Evolutionary conservation across 2,113 vertebrate species (phyloP), one percentile per base, ranked within the genome.

Genomic region (Anhinga anhinga): DNA sequence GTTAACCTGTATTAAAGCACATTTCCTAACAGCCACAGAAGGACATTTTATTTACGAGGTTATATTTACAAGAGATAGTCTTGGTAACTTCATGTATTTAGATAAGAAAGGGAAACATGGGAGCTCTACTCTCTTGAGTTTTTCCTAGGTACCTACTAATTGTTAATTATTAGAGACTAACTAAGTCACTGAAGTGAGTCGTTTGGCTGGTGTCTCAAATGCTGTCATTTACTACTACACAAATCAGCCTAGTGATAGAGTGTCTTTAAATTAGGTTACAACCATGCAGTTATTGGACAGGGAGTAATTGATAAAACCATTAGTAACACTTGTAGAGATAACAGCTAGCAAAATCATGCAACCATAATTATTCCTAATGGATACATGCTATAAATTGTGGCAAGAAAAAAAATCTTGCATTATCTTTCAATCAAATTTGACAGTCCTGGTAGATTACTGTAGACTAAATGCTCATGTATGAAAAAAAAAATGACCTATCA

Each of bases 251-350:
- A 94, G 98, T 99, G 98, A 98, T 99, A 98, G 98, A 99, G 98
- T 98, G 98, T 98, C 98, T 98, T 99, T 99, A 99, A 99, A 99
- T 99, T 99, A 99, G 99, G 99, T 99, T 99, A 99, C 98, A 98
- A 99, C 98, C 98, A 99, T 99, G 99, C 98, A 98, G 99, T 99
- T 99, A 98, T 98, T 98, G 98, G 98, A 99, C 98, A 98, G 98
- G 98, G 98, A 98, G 98, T 98, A 98, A 99, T 99, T 99, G 99
- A 99, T 99, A 99, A 99, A 99, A 98, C 99, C 99, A 99, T 99
- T 99, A 99, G 99, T 99, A 99, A 99, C 99, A 99, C 99, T 99
- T 99, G 99, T 99, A 99, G 98, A 99, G 99, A 99, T 99, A 99
- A 99, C 99, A 99, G 98, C 99, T 98, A 99, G 98, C 98, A 99